Conservation (phyloP, 2,888 invertebrate species). For the Cheiracanthium punctorium region DNA sequence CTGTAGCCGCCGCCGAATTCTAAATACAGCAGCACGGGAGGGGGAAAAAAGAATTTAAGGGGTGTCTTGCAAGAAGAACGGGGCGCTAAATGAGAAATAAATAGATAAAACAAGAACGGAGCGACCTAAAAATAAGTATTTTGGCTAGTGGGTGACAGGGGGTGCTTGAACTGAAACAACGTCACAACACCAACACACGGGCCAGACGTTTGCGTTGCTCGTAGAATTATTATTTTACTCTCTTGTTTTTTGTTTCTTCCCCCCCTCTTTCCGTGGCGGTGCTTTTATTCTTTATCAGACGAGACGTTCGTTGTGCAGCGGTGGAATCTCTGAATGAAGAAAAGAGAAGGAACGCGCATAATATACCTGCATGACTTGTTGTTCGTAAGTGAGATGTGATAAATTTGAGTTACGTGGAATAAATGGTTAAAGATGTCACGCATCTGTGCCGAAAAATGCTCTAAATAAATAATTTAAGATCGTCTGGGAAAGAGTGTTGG, state of each 20-base stretch:
- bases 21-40: conserved; percentile 5
- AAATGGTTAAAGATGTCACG: background rate
- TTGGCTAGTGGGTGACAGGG: conserved; percentile 13
- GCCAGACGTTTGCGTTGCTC: background rate
- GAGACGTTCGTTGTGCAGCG: background rate
- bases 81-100: conserved; percentile 19
- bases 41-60: background rate
- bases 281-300: background rate
- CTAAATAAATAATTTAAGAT: background rate
- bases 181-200: background rate
- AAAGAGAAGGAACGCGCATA: background rate
- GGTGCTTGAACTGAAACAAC: conserved; percentile 11
- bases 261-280: background rate
- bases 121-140: conserved; percentile 13
- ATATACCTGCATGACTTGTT: background rate
- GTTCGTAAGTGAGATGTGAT: background rate
- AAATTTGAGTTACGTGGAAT: background rate
- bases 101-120: conserved; percentile 9
- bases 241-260: too few species aligned
- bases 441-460: background rate
- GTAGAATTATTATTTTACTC: background rate
- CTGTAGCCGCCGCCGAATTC: background rate
- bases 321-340: background rate
- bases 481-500: too few species aligned
- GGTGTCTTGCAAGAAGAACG: background rate